phyloP scores from a whole-genome alignment of 2,797 vertebrate genomes.

The Brachymystax lenok region DNA sequence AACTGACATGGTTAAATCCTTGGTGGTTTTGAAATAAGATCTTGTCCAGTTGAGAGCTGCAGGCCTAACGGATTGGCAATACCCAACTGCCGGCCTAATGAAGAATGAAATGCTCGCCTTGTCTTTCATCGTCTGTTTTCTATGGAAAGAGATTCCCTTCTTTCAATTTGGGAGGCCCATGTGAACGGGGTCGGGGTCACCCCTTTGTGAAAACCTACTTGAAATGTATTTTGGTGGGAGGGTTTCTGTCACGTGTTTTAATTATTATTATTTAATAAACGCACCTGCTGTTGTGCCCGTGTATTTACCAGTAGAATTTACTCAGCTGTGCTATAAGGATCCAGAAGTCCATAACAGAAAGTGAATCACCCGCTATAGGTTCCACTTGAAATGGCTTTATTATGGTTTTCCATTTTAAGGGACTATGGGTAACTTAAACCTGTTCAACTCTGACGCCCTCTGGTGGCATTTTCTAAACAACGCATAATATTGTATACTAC shows the following conservation, averaged over 20 bases:
- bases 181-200: not conserved
- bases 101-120: not conserved
- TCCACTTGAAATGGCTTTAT: not conserved
- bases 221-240: not conserved
- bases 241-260: not conserved
- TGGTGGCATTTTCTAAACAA: too few relatives aligned
- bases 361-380: not conserved
- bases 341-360: too few relatives aligned
- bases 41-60: not conserved
- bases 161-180: not conserved
- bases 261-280: not conserved
- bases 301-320: not conserved
- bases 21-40: not conserved
- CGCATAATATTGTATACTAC: too few relatives aligned
- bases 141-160: not conserved
- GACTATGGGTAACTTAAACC: not conserved
- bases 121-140: not conserved
- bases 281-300: not conserved
- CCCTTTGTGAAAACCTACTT: not conserved
- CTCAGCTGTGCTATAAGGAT: not conserved
- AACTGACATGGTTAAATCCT: not conserved
- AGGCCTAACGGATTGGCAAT: not conserved
- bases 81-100: not conserved
- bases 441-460: too few relatives aligned
- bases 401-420: too few relatives aligned